Percentiles rank a stretch among this genome's conserved stretches.
Evolutionary conservation across 2,888 invertebrate species (phyloP).

Genomic region (Stenoptilia bipunctidactyla): DNA sequence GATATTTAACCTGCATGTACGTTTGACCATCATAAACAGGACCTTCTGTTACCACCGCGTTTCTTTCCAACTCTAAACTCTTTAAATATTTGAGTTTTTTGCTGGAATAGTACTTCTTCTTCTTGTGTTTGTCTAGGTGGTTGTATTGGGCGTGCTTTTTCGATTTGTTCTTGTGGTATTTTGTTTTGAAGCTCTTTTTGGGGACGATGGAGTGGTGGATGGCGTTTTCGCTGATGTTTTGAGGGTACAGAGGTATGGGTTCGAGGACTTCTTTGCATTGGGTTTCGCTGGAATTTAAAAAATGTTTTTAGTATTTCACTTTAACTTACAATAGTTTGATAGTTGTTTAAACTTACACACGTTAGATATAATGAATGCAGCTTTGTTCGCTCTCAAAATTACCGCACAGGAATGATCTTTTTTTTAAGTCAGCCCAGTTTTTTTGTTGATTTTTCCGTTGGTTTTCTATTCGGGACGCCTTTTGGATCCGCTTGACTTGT

Average conservation of each 20-base stretch:
- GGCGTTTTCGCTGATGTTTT: conserved; percentile 38
- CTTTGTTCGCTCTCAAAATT: too few relatives aligned
- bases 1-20: conserved; percentile 64
- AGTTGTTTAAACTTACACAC: too few relatives aligned
- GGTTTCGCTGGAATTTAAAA: conserved; percentile 27
- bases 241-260: conserved; percentile 30
- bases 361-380: too few relatives aligned
- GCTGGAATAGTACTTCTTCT: conserved; percentile 37
- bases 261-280: conserved; percentile 39
- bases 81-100: conserved; percentile 36
- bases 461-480: too few relatives aligned
- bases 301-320: too few relatives aligned
- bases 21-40: conserved; percentile 49
- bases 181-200: conserved; percentile 50
- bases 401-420: too few relatives aligned
- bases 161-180: conserved; percentile 36
- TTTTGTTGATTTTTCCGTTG: too few relatives aligned
- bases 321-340: too few relatives aligned
- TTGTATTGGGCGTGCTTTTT: conserved; percentile 36
- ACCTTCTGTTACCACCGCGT: conserved; percentile 36
- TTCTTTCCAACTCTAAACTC: conserved; percentile 27
- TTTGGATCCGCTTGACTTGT: too few relatives aligned
- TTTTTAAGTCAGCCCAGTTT: too few relatives aligned
- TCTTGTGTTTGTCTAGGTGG: conserved; percentile 35
- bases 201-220: conserved; percentile 45